phyloP scores from a whole-genome alignment of 2,113 vertebrate genomes.

The Megatriorchis doriae region DNA sequence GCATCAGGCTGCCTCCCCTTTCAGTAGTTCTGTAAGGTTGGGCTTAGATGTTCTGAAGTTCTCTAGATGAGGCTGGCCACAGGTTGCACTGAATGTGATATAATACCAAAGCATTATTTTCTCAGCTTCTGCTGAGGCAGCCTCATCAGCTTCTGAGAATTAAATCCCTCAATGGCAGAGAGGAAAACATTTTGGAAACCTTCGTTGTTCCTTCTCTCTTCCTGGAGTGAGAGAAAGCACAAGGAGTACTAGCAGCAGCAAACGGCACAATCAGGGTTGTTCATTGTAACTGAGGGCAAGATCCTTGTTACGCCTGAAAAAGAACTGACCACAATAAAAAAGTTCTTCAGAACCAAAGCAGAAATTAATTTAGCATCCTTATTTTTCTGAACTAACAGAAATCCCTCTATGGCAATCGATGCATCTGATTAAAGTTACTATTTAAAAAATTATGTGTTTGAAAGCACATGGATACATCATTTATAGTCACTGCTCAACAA shows the following conservation, averaged over 20 bases:
- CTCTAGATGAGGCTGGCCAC: not conserved
- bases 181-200: not conserved
- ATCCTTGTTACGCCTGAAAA: not conserved
- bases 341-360: not conserved
- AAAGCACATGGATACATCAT: not conserved
- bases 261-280: not conserved
- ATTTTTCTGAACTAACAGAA: not conserved
- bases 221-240: not conserved
- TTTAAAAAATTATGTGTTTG: not conserved
- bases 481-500: slow-evolving; percentile 39
- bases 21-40: not conserved
- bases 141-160: not conserved
- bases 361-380: not conserved
- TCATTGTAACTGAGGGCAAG: not conserved
- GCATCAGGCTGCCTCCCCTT: not conserved
- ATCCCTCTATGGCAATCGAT: not conserved
- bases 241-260: not conserved
- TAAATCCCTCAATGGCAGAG: not conserved
- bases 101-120: not conserved
- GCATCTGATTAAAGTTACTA: not conserved
- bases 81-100: not conserved
- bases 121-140: not conserved
- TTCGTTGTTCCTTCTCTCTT: not conserved
- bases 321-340: not conserved
- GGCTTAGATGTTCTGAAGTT: not conserved